phyloP scores from a whole-genome alignment of 2,113 vertebrate species.

The Pollachius pollachius region DNA sequence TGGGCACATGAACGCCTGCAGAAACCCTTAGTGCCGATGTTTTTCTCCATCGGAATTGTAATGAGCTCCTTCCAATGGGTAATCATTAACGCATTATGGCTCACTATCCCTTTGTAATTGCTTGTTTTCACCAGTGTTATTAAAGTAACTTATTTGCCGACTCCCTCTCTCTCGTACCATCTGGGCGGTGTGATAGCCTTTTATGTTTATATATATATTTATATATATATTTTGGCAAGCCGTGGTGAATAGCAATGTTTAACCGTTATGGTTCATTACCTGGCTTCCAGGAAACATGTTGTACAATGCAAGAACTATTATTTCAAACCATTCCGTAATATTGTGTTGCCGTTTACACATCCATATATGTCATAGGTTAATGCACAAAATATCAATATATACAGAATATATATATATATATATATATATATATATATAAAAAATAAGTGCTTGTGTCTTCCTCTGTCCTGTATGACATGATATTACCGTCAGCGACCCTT shows the following conservation, averaged over 20 bases:
- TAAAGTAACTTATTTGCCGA: conserved; percentile 18
- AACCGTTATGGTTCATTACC: too few species aligned
- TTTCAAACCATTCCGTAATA: neutral
- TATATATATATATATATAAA: too few species aligned
- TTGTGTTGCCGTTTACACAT: conserved; percentile 12
- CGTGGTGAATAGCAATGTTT: neutral
- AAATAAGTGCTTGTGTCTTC: conserved; percentile 29
- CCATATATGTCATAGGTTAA: neutral
- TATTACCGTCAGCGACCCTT: conserved; percentile 42
- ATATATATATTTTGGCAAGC: neutral
- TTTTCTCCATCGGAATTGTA: conserved; percentile 24
- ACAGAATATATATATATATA: too few species aligned
- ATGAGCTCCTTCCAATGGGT: conserved; percentile 23
- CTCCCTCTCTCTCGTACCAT: conserved; percentile 14
- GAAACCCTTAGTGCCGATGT: conserved; percentile 35
- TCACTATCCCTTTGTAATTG: conserved; percentile 29
- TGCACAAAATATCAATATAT: neutral
- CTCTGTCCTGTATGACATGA: conserved; percentile 6
- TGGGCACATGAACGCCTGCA: conserved; percentile 16
- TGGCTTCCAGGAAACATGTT: too few species aligned
- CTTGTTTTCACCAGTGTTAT: conserved; percentile 24
- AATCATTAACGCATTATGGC: conserved; percentile 46
- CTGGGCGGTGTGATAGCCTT: neutral
- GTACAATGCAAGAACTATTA: too few species aligned
- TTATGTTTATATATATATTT: neutral